Base-by-base conservation (phyloP, 2,888 invertebrate genomes). In the Sesamia inferens region DNA sequence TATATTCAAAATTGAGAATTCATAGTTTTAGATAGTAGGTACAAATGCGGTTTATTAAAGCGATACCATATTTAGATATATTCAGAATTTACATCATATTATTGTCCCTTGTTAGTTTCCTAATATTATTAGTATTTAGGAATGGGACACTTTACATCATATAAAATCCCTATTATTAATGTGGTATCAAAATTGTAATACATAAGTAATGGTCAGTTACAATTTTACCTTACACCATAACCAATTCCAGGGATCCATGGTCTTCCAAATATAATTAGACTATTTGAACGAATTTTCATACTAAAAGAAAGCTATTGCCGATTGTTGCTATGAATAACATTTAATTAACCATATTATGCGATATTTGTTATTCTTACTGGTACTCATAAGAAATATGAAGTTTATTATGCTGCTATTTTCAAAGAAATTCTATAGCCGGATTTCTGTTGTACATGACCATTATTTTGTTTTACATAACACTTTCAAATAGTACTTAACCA, bases 1-100 rank as follows among this genome's bases (percentile, higher is more conserved):
- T 92, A 93, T 93, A 94, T 93, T 94, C 93, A 88, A 95, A 94
- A 94, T 94, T 94, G 90, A 92, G 88, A 92, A 92, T 92, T 88
- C 90, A 90, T 93, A 92, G 92, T 90, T 89, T 92, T 92, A 91
- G 90, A 88, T 86, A 87, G 83, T 90, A 88, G 88, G 88, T 89
- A 90, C 87, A 89, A 88, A 88, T 88, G 90, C 90, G 86, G 90
- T 91, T 91, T 91, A 90, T 88, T 88, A 88, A 91, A 90, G 89
- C 89, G 88, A 90, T 90, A 91, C 88, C 89, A 88, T 89, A 90
- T 91, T 90, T 92, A 92, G 90, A 92, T 88, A 88, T 90, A 92
- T 88, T 90, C 90, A 90, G 88, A 84, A 87, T 88, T 88, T 85
- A 85, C 87, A 88, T 79, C 78, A 81, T 74, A 79, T 84, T 83